Evolutionary conservation across 2,797 vertebrate genomes (phyloP), one percentile per base, ranked within the genome.

Genomic region (Pangasius mekongensis): DNA sequence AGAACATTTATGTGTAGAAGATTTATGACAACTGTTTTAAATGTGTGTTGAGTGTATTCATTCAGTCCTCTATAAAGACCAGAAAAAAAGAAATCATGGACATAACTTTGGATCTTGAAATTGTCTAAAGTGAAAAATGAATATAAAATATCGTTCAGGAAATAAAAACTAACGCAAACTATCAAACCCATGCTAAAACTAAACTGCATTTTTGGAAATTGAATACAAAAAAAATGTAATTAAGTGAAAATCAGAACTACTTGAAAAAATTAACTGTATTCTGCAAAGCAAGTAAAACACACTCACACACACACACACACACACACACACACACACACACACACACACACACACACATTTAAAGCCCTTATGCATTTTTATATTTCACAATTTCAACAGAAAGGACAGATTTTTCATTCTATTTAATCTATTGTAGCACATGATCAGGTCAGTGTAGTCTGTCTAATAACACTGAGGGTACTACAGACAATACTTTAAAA

Each of bases 401-500:
- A 74, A 62, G 13, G 54, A 62, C n/a, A 49, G 18, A 33, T 78
- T 60, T 22, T 81, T 39, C 33, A 77, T 66, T 56, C 20, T 56
- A 74, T 60, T 47, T 27, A 73, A 81, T 81, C 47, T 3, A 52
- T 16, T 58, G 52, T 60, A 85, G 36, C 22, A 30, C n/a, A 36
- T 36, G n/a, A 71, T 30, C 27, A 30, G 56, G 27, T 73, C 83
- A 62, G 54, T 24, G 24, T 8, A n/a, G n/a, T 56, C 33, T 58
- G 30, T 76, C 2, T 49, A 49, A 30, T 66, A 52, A 83, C 60
- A 84, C 13, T 62, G 64, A 69, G 52, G 60, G 85, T 62, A 36
- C 36, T 52, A 27, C 58, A 69, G 69, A 62, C 83, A 64, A 54
- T 81, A 64, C 66, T 73, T 78, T 77, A 64, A 52, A n/a, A 52